Evolutionary conservation across 2,797 vertebrate genomes (phyloP), one percentile per base, ranked within the genome.

Genomic region (Cottoperca gobio): DNA sequence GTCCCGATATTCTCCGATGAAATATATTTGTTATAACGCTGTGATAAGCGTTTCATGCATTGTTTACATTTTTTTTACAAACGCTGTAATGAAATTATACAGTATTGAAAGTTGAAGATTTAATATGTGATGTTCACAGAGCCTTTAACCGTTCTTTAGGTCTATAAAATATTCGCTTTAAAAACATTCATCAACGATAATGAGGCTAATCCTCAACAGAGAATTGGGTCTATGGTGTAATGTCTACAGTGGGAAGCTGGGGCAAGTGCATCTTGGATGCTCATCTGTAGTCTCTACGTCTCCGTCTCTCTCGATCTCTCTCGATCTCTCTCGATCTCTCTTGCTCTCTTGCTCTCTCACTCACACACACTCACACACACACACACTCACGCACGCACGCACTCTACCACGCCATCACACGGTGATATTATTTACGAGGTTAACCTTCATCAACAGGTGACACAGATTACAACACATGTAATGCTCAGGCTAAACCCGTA

Each of bases 391-490:
- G 33, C 43, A 43, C 49, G 48, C 52, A 69, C 57, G 74, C 21
- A 52, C 8, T n/a, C n/a, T n/a, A n/a, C n/a, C n/a, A n/a, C n/a
- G n/a, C n/a, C n/a, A n/a, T n/a, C n/a, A 28, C 24, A 26, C 10
- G 62, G 35, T 67, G 73, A 78, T 65, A 79, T 81, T 68, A 81
- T 61, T 58, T 26, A 53, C 68, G 77, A 82, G 80, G 77, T 86
- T 85, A 89, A 82, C 87, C 88, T 89, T 87, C 72, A 84, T 81
- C 67, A 62, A 68, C 84, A 82, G 76, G 62, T 85, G 81, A 82
- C 69, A 61, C 67, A 70, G 76, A 90, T 87, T 86, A 79, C 60
- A 62, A 54, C 75, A 75, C 73, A 73, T 69, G 54, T 85, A 76
- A 87, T 72, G 64, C 81, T 66, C n/a, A 70, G 73, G 78, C 78